Percentiles rank a stretch among this genome's conserved stretches.
Conservation (phyloP, 2,888 invertebrate genomes). For the Drosophila prostipennis region DNA sequence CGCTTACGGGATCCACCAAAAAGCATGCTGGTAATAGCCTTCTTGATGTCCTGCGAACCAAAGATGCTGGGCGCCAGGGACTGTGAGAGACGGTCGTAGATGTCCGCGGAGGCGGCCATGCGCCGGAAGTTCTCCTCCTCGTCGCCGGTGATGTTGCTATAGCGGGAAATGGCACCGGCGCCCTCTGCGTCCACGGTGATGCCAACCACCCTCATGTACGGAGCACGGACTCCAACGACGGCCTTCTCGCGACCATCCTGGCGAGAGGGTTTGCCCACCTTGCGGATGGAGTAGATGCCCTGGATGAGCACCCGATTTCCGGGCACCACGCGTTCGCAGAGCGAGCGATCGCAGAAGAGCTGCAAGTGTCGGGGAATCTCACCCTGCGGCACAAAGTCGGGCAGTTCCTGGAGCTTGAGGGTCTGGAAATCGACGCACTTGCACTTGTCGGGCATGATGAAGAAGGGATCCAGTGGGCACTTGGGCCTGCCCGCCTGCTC, state of each 20-base stretch:
- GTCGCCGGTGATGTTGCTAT: conserved; percentile 86
- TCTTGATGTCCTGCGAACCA: conserved; percentile 97
- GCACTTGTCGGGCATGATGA: conserved; percentile 99
- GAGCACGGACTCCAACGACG: conserved; percentile 95
- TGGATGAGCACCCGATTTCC: conserved; percentile 97
- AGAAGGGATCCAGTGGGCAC: conserved; percentile 98
- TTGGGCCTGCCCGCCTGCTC: conserved; percentile 96
- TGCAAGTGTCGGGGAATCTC: conserved; percentile 99
- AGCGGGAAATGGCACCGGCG: conserved; percentile 87
- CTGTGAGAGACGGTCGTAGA: conserved; percentile 94
- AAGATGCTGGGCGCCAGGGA: conserved; percentile 99
- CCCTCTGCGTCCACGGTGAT: conserved; percentile 94
- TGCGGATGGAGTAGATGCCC: conserved; percentile 98
- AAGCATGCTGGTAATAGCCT: conserved; percentile 96
- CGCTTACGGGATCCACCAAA: conserved; percentile 96
- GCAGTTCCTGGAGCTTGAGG: conserved; percentile 97
- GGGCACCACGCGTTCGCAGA: conserved; percentile 98
- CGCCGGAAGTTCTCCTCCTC: conserved; percentile 88
- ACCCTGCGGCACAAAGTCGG: conserved; percentile 95
- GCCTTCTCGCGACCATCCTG: conserved; percentile 90
- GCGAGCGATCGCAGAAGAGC: conserved; percentile 94
- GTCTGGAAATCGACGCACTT: conserved; percentile 99
- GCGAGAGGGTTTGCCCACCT: conserved; percentile 88
- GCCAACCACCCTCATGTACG: conserved; percentile 97
- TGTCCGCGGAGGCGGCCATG: conserved; percentile 92